Conservation (phyloP, 2,113 vertebrate genomes). For the Mirounga angustirostris region DNA sequence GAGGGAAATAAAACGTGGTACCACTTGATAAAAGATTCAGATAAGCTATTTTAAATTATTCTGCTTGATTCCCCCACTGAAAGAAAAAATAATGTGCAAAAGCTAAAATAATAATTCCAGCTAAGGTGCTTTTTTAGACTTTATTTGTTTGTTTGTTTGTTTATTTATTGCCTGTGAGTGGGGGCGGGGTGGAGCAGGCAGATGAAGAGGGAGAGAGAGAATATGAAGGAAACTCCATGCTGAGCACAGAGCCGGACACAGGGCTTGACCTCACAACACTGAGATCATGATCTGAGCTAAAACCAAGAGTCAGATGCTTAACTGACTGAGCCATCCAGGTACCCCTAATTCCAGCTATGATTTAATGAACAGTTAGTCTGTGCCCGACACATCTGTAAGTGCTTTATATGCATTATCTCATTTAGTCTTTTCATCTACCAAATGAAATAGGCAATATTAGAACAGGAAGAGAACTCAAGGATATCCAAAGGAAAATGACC, state of each 20-base stretch:
- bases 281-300: neutral
- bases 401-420: neutral
- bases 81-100: neutral
- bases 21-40: neutral
- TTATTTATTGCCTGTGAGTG: neutral
- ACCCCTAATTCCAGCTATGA: neutral
- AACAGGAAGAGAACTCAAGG: neutral
- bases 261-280: neutral
- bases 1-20: neutral
- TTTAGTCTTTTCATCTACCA: neutral
- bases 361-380: neutral
- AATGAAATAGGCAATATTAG: neutral
- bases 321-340: neutral
- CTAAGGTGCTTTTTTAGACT: neutral
- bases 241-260: neutral
- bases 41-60: neutral
- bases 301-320: neutral
- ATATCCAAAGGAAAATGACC: neutral
- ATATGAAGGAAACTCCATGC: neutral
- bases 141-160: neutral
- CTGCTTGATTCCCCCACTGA: neutral
- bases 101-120: neutral
- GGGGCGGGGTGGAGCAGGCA: neutral
- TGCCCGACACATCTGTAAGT: neutral
- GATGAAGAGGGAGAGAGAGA: neutral